Evolutionary conservation across 2,888 invertebrate genomes (phyloP).

Genomic region (Cataglyphis rosenhaueri): DNA sequence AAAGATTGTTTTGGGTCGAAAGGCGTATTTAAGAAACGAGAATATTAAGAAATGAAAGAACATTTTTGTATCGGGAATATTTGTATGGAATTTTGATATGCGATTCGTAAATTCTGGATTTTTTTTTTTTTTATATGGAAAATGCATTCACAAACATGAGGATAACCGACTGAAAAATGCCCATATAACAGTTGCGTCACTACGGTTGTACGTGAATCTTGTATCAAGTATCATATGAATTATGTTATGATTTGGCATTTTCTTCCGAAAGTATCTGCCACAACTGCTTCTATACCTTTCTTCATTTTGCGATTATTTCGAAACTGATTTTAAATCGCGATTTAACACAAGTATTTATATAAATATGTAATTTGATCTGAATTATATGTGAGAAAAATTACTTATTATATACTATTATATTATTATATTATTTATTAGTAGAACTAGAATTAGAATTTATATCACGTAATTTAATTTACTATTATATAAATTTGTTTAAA

Average conservation of each 20-base stretch:
- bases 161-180: constrained; percentile 59
- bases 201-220: constrained; percentile 51
- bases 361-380: neutral
- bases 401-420: neutral
- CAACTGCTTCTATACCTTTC: neutral
- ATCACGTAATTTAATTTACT: neutral
- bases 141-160: constrained; percentile 53
- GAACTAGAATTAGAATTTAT: neutral
- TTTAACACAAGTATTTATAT: neutral
- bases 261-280: neutral
- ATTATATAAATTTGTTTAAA: neutral
- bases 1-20: neutral
- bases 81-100: constrained; percentile 62
- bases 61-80: constrained; percentile 24
- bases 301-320: neutral
- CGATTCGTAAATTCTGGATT: constrained; percentile 66
- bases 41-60: constrained; percentile 9
- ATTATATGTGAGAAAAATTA: neutral
- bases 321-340: neutral
- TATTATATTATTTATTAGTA: neutral
- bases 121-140: constrained; percentile 51
- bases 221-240: constrained; percentile 26
- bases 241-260: neutral
- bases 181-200: constrained; percentile 55
- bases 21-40: constrained; percentile 16